phyloP scores from a whole-genome alignment of 1,140 invertebrate species.

The Aricia agestis region DNA sequence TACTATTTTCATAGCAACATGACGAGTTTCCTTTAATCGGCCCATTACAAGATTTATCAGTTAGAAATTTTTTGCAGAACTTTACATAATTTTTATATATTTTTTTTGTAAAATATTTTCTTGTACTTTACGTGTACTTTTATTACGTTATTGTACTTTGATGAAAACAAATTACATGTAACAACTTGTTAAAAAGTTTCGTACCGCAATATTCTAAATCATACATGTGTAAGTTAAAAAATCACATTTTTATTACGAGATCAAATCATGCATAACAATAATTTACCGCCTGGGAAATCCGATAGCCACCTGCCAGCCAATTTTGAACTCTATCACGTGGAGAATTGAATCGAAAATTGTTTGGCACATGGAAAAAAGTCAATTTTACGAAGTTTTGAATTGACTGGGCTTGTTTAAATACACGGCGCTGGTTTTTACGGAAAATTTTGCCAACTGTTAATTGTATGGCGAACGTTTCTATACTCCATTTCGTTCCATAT shows the following conservation, averaged over 20 bases:
- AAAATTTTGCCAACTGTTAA: background rate
- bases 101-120: too few species aligned
- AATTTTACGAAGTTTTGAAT: background rate
- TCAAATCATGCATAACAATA: constrained; percentile 13
- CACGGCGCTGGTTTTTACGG: background rate
- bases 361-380: background rate
- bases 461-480: background rate
- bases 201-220: background rate
- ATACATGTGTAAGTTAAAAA: constrained; percentile 2
- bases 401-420: constrained; percentile 9
- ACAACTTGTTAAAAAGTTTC: background rate
- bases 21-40: too few species aligned
- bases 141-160: too few species aligned
- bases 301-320: background rate
- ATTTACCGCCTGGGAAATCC: constrained; percentile 8
- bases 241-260: constrained; percentile 13
- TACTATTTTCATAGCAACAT: too few species aligned
- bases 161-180: too few species aligned
- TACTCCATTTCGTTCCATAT: background rate
- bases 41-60: too few species aligned
- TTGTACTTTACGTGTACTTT: too few species aligned
- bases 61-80: too few species aligned
- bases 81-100: too few species aligned
- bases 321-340: background rate
- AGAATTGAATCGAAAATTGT: background rate